These are phyloP conservation scores for Porites divaricata DNA, from an alignment of 92 coral and sea anemone genomes.

Conservation along the genomic window DNA sequence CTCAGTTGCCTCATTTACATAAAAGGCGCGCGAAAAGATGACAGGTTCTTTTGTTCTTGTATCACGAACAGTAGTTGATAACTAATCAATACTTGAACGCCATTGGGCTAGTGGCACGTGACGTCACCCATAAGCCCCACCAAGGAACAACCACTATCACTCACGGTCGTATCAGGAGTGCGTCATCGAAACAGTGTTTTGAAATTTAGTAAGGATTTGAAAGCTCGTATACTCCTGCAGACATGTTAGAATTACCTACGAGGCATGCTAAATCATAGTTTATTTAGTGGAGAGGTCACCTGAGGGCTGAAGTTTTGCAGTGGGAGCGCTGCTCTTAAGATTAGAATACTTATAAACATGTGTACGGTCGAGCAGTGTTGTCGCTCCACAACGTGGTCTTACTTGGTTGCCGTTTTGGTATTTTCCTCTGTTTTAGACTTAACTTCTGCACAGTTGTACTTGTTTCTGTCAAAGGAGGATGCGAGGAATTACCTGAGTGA, in stretches of 20 bases:
- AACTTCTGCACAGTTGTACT: conserved; percentile 66
- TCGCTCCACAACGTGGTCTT: conserved; percentile 49
- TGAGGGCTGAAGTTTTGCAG: conserved; percentile 17
- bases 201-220: conserved; percentile 37
- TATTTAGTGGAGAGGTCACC: conserved; percentile 33
- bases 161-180: conserved; percentile 21
- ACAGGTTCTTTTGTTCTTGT: conserved; percentile 48
- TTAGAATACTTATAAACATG: conserved; percentile 19
- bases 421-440: conserved; percentile 35
- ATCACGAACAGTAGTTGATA: conserved; percentile 39
- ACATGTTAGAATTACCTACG: conserved; percentile 33
- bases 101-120: conserved; percentile 33
- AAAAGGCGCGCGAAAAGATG: conserved; percentile 77
- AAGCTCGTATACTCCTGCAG: conserved; percentile 17
- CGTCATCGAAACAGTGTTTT: conserved; percentile 45
- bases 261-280: conserved; percentile 31
- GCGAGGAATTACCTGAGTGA: conserved; percentile 77
- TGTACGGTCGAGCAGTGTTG: conserved; percentile 16
- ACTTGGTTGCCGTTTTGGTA: conserved; percentile 42
- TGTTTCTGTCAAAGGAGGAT: conserved; percentile 71
- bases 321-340: conserved; percentile 6
- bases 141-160: conserved; percentile 38
- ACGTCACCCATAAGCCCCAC: conserved; percentile 51
- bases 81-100: conserved; percentile 30
- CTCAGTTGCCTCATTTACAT: conserved; percentile 57